These are phyloP conservation scores for Bellardia bayeri DNA, from an alignment of 2,888 invertebrate species.

Conservation along the genomic window DNA sequence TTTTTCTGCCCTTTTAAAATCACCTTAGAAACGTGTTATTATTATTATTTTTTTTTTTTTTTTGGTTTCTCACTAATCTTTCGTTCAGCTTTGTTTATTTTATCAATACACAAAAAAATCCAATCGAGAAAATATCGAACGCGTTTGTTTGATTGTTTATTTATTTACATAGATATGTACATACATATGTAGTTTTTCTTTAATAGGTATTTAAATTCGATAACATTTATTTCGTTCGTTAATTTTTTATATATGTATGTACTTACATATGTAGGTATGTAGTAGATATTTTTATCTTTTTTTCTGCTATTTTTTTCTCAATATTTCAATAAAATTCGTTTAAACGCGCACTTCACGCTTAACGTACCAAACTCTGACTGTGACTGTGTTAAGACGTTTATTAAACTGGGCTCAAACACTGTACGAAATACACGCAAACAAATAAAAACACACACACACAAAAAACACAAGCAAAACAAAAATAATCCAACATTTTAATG, in stretches of 20 bases:
- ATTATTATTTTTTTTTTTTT: background rate
- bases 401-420: slow-evolving; percentile 74
- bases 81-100: slow-evolving; percentile 53
- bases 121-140: slow-evolving; percentile 19
- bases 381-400: slow-evolving; percentile 68
- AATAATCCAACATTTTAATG: slow-evolving; percentile 3
- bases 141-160: slow-evolving; percentile 41
- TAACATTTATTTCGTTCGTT: slow-evolving; percentile 35
- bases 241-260: no score
- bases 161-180: no score
- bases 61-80: no score
- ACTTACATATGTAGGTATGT: no score
- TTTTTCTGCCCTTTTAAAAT: slow-evolving; percentile 28
- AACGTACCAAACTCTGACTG: slow-evolving; percentile 75
- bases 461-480: slow-evolving; percentile 22
- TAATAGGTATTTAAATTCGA: slow-evolving; percentile 33
- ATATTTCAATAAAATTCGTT: background rate
- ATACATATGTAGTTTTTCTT: background rate
- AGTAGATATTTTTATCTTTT: background rate
- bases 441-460: background rate
- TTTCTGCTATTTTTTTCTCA: background rate
- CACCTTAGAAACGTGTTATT: slow-evolving; percentile 66
- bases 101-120: slow-evolving; percentile 36
- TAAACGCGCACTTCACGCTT: slow-evolving; percentile 73
- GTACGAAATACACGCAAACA: slow-evolving; percentile 20